Evolutionary conservation across 2,888 invertebrate genomes (phyloP).

Genomic region (Acrobeloides nanus): DNA sequence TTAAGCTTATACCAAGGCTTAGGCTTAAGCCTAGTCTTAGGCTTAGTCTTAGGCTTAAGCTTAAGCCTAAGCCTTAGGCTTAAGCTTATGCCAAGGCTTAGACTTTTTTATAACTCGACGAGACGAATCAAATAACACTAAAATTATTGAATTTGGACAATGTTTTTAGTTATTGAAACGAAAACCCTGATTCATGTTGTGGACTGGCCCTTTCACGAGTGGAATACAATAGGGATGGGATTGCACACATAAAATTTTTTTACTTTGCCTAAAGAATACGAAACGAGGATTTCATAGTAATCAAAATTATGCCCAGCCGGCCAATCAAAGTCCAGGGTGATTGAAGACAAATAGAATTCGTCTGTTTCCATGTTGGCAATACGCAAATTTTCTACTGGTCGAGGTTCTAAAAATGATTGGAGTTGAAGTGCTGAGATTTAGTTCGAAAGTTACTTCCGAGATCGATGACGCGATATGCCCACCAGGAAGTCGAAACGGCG

Average conservation of each 20-base stretch:
- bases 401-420: slow-evolving; percentile 32
- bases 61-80: too few relatives aligned
- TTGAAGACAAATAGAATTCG: slow-evolving; percentile 43
- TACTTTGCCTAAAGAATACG: slow-evolving; percentile 38
- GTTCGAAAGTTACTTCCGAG: slow-evolving; percentile 27
- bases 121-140: too few relatives aligned
- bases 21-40: too few relatives aligned
- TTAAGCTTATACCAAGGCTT: too few relatives aligned
- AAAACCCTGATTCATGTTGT: too few relatives aligned
- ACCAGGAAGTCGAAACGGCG: slow-evolving; percentile 42
- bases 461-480: slow-evolving; percentile 41
- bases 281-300: slow-evolving; percentile 37
- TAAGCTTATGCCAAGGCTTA: too few relatives aligned
- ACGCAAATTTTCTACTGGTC: slow-evolving; percentile 30
- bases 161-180: too few relatives aligned
- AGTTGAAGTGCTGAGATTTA: background rate
- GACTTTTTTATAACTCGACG: too few relatives aligned
- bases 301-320: slow-evolving; percentile 31
- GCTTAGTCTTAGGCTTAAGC: too few relatives aligned
- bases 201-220: too few relatives aligned
- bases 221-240: too few relatives aligned
- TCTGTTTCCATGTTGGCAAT: slow-evolving; percentile 34
- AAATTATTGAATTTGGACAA: background rate
- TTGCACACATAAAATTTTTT: background rate
- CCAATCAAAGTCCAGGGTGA: slow-evolving; percentile 38